Conservation (phyloP, 2,888 invertebrate species). For the Ctena decussata region DNA sequence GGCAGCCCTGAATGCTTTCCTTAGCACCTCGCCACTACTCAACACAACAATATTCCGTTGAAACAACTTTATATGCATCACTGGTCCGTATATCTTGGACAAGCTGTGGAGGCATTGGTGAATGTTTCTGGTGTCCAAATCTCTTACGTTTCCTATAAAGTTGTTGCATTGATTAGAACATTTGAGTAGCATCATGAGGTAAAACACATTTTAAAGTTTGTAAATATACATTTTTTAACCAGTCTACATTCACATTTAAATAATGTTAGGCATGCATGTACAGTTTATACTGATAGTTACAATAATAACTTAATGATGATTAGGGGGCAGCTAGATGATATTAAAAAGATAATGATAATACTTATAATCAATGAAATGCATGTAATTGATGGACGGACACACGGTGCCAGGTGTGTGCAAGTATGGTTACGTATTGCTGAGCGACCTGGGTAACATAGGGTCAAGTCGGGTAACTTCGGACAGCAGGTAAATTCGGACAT, state of each 20-base stretch:
- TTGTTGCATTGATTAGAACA: neutral
- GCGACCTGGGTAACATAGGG: no score
- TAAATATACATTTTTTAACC: neutral
- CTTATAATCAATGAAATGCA: no score
- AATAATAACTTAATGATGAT: no score
- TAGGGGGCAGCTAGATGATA: no score
- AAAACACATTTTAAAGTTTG: neutral
- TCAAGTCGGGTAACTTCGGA: no score
- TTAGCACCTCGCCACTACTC: slow-evolving; percentile 37
- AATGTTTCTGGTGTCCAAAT: slow-evolving; percentile 43
- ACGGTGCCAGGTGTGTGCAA: no score
- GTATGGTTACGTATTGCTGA: no score
- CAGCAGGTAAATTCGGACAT: no score
- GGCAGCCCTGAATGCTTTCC: slow-evolving; percentile 44
- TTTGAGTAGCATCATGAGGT: neutral
- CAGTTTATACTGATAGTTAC: neutral
- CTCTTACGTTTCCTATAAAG: slow-evolving; percentile 21
- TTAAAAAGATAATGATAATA: no score
- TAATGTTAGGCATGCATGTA: neutral
- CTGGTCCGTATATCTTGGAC: slow-evolving; percentile 39
- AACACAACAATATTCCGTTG: slow-evolving; percentile 42
- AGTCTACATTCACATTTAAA: neutral
- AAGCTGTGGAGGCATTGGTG: slow-evolving; percentile 51
- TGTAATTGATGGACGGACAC: no score
- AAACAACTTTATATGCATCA: slow-evolving; percentile 37